A percentile compares a stretch with the other conserved stretches of the same genome.
phyloP scores from a whole-genome alignment of 1,140 invertebrate species.

The Pseudoatta argentina region DNA sequence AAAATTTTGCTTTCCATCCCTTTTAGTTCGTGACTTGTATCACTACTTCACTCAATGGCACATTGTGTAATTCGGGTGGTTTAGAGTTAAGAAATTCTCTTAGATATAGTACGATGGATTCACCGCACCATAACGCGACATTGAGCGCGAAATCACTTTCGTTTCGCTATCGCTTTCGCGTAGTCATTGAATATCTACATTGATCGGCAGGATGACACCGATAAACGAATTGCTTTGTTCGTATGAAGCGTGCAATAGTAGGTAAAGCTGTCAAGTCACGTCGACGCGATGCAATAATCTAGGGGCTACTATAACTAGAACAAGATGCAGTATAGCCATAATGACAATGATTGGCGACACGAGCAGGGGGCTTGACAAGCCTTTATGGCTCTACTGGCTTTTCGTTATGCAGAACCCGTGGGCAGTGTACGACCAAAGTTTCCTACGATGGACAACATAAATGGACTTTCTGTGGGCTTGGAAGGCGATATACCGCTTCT shows the following conservation, averaged over 20 bases:
- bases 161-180: constrained; percentile 14
- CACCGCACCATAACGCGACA: neutral
- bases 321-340: constrained; percentile 44
- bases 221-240: constrained; percentile 42
- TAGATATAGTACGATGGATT: neutral
- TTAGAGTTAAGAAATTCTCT: constrained; percentile 8
- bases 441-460: constrained; percentile 89
- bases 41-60: neutral
- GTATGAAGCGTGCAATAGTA: constrained; percentile 3
- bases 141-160: constrained; percentile 29
- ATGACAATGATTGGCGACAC: constrained; percentile 45
- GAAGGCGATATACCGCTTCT: constrained; percentile 88
- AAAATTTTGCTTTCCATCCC: neutral
- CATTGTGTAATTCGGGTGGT: neutral
- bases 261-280: constrained; percentile 37
- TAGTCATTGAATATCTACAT: constrained; percentile 6
- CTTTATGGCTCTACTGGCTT: constrained; percentile 51
- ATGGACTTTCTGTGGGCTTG: constrained; percentile 88
- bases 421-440: constrained; percentile 90
- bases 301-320: constrained; percentile 34
- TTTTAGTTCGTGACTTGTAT: neutral
- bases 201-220: constrained; percentile 56
- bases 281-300: constrained; percentile 38
- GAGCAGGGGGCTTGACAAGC: constrained; percentile 38
- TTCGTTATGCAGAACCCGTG: constrained; percentile 88